Conservation (phyloP, 2,113 vertebrate species). For the Sarotherodon lohbergeri region DNA sequence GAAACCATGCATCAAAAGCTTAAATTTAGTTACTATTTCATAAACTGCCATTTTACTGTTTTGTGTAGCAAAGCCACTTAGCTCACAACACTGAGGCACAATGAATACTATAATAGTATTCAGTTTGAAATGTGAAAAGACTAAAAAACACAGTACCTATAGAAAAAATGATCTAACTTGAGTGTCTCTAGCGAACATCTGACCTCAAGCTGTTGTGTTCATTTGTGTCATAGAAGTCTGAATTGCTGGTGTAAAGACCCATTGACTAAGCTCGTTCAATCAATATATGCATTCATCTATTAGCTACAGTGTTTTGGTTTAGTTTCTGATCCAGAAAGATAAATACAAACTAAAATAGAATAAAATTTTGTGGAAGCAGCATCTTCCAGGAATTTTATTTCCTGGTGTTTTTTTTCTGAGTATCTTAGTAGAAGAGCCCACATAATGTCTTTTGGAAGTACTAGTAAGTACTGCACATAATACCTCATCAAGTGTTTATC, state of each 20-base stretch:
- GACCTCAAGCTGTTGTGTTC: too few relatives aligned
- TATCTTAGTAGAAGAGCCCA: neutral
- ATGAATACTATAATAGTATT: neutral
- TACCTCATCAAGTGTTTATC: neutral
- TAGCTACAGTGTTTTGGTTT: neutral
- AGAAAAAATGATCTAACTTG: neutral
- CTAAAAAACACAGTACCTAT: neutral
- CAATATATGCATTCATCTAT: neutral
- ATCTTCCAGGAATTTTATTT: neutral
- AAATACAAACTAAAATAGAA: neutral
- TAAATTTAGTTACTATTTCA: neutral
- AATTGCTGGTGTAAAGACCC: neutral
- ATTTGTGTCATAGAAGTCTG: neutral
- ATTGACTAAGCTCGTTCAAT: neutral
- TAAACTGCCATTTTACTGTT: neutral
- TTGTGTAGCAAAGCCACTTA: neutral
- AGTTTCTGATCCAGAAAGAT: neutral
- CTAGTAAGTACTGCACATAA: neutral
- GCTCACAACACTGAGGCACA: neutral
- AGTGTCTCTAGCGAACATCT: too few relatives aligned
- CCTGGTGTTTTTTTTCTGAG: neutral
- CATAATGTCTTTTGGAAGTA: neutral
- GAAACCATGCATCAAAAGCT: neutral
- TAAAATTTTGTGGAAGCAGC: neutral
- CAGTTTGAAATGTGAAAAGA: neutral